phyloP scores from a whole-genome alignment of 2,888 invertebrate genomes.

The Tineola bisselliella region DNA sequence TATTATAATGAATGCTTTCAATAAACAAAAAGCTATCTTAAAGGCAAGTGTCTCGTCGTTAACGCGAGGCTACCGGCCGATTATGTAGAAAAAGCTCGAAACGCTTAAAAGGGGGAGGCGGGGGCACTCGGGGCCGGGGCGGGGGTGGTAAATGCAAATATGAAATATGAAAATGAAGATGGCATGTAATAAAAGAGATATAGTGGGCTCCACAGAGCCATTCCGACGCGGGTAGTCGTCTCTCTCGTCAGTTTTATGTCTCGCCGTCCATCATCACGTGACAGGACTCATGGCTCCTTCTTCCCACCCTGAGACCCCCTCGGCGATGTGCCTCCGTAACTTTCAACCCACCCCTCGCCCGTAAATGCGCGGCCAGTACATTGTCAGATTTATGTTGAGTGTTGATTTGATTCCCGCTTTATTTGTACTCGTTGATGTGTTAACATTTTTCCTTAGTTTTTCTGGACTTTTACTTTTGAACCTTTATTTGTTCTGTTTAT shows the following conservation, averaged over 20 bases:
- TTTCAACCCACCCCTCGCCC: slow-evolving; percentile 2
- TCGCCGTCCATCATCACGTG: slow-evolving; percentile 77
- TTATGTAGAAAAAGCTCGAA: slow-evolving; percentile 61
- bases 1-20: background rate
- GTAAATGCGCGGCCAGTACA: slow-evolving; percentile 18
- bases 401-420: slow-evolving; percentile 43
- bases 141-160: slow-evolving; percentile 63
- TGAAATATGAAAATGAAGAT: slow-evolving; percentile 75
- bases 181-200: slow-evolving; percentile 83
- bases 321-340: slow-evolving; percentile 18
- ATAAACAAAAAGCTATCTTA: background rate
- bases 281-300: slow-evolving; percentile 68
- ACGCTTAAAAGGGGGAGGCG: slow-evolving; percentile 44
- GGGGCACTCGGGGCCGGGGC: slow-evolving; percentile 22
- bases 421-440: slow-evolving; percentile 20
- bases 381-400: slow-evolving; percentile 55
- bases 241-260: slow-evolving; percentile 80
- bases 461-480: background rate
- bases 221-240: slow-evolving; percentile 73
- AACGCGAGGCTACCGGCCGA: slow-evolving; percentile 43
- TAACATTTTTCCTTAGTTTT: background rate
- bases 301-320: slow-evolving; percentile 27
- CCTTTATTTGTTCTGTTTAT: background rate
- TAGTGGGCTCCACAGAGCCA: slow-evolving; percentile 81
- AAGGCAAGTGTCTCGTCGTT: slow-evolving; percentile 27